Percentiles rank a stretch among this genome's conserved stretches.
phyloP scores from a whole-genome alignment of 1,140 invertebrate species.

The Penaeus japonicus region DNA sequence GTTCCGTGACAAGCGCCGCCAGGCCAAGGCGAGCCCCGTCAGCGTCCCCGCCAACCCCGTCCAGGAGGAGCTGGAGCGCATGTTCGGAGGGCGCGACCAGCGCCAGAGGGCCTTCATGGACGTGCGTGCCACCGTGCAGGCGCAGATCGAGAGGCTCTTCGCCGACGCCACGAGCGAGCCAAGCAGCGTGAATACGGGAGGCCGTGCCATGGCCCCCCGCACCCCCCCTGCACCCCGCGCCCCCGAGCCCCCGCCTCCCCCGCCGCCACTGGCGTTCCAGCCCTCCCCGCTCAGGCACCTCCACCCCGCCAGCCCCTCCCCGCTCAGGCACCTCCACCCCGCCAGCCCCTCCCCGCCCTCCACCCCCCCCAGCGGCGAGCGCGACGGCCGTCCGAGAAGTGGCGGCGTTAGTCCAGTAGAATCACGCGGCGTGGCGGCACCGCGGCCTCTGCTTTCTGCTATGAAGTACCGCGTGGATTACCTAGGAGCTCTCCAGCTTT shows the following conservation, averaged over 20 bases:
- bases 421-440: constrained; percentile 6
- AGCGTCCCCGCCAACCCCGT: constrained; percentile 14
- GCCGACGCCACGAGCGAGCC: constrained; percentile 73
- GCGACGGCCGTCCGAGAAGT: neutral
- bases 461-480: constrained; percentile 73
- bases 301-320: neutral
- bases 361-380: neutral
- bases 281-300: neutral
- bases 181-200: constrained; percentile 28
- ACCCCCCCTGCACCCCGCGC: constrained; percentile 44
- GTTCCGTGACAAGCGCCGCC: constrained; percentile 72
- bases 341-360: neutral
- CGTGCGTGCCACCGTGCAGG: constrained; percentile 73
- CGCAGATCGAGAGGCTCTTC: constrained; percentile 85
- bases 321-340: neutral
- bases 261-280: neutral
- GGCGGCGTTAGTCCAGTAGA: neutral
- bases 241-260: constrained; percentile 17
- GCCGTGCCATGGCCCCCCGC: constrained; percentile 44
- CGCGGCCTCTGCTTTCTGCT: constrained; percentile 1
- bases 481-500: constrained; percentile 79
- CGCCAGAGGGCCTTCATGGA: constrained; percentile 58
- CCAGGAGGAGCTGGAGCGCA: constrained; percentile 54
- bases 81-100: constrained; percentile 57
- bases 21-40: constrained; percentile 61